These are phyloP conservation scores for Shinisaurus crocodilurus DNA, from an alignment of 2,113 vertebrate species.

Conservation along the genomic window DNA sequence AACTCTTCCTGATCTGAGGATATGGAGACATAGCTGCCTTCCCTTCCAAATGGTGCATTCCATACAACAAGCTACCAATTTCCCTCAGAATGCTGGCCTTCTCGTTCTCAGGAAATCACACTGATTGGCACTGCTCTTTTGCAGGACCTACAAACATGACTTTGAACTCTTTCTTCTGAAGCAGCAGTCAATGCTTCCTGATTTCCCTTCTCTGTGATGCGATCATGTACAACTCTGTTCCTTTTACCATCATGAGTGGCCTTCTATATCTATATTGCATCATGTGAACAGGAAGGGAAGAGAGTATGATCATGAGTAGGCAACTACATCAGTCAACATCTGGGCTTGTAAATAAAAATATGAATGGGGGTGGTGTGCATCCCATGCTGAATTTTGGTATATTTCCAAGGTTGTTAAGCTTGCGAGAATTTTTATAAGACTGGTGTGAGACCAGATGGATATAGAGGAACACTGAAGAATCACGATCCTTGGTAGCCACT, in stretches of 20 bases:
- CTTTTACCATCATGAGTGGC: neutral
- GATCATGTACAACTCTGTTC: neutral
- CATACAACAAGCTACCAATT: neutral
- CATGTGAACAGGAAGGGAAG: neutral
- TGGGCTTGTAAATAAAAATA: slow-evolving; percentile 15
- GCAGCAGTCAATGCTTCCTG: neutral
- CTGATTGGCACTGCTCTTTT: neutral
- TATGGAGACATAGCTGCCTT: neutral
- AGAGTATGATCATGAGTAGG: neutral
- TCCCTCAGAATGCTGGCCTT: neutral
- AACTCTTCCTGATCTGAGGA: neutral
- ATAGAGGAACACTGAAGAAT: neutral
- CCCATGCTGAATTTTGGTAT: neutral
- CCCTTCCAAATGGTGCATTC: neutral
- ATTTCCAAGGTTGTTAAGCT: neutral
- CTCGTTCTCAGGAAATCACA: neutral
- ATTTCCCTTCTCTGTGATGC: neutral
- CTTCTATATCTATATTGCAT: neutral
- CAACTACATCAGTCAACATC: slow-evolving; percentile 2
- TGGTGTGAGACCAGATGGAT: neutral
- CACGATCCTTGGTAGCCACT: neutral
- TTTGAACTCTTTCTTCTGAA: neutral
- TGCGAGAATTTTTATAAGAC: neutral
- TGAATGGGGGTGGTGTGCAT: slow-evolving; percentile 1
- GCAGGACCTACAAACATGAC: neutral